Evolutionary conservation across 2,113 vertebrate genomes (phyloP).

Genomic region (Vulpes ferrilata): DNA sequence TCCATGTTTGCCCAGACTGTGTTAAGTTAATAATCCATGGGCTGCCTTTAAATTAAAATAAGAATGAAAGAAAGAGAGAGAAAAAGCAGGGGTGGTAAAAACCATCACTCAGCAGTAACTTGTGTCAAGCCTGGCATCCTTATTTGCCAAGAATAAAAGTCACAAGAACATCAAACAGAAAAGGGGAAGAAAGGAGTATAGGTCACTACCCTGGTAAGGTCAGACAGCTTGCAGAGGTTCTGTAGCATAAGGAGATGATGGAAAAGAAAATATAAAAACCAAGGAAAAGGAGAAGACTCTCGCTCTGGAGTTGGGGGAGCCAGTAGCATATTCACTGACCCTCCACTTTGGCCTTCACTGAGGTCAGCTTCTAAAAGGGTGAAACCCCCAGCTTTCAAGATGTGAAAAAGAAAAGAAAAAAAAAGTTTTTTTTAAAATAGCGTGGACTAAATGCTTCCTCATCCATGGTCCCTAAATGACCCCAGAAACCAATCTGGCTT

Average conservation of each 20-base stretch:
- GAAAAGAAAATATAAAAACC: neutral
- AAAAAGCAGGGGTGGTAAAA: neutral
- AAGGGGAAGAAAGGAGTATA: conserved; percentile 1
- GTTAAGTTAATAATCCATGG: conserved; percentile 85
- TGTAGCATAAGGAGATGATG: neutral
- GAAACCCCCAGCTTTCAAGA: neutral
- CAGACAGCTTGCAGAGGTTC: neutral
- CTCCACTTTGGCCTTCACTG: neutral
- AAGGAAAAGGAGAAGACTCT: neutral
- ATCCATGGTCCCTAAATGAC: neutral
- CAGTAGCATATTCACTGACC: neutral
- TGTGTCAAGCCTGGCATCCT: conserved; percentile 67
- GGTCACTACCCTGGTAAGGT: neutral
- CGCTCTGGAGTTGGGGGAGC: neutral
- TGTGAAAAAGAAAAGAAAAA: neutral
- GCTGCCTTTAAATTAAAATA: conserved; percentile 49
- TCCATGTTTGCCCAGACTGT: conserved; percentile 75
- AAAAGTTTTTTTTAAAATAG: neutral
- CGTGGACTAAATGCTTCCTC: neutral
- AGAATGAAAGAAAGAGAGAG: neutral
- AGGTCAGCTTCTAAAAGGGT: neutral
- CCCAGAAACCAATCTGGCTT: neutral
- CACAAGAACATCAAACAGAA: conserved; percentile 73
- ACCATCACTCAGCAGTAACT: conserved; percentile 62
- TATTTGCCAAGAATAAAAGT: conserved; percentile 80